Evolutionary conservation across 2,888 invertebrate genomes (phyloP).

Genomic region (Dryobotodes eremita): DNA sequence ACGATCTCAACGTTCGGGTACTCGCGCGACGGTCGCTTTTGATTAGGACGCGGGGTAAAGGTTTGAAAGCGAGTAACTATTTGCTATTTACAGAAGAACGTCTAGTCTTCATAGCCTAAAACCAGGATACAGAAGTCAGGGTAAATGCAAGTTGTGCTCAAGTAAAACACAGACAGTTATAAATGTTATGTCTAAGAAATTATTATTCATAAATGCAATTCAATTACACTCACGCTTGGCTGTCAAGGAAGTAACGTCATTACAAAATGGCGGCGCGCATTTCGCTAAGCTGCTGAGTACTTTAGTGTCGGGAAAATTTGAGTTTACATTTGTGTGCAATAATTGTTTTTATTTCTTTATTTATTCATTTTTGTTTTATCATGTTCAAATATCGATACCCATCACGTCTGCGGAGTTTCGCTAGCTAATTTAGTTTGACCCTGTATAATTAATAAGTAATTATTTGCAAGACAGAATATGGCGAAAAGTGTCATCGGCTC

Average conservation of each 20-base stretch:
- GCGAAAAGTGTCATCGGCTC: too few relatives aligned
- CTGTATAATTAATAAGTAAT: too few relatives aligned
- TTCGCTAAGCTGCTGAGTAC: constrained; percentile 37
- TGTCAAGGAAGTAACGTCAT: constrained; percentile 35
- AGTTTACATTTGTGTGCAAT: constrained; percentile 19
- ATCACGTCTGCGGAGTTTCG: too few relatives aligned
- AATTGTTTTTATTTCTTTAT: neutral
- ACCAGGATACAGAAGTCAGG: neutral
- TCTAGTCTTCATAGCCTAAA: neutral
- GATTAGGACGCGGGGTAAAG: too few relatives aligned
- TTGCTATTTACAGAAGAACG: too few relatives aligned
- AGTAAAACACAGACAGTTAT: constrained; percentile 14
- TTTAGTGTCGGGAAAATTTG: constrained; percentile 10
- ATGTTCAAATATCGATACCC: too few relatives aligned
- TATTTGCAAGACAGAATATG: too few relatives aligned
- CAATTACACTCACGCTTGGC: constrained; percentile 43
- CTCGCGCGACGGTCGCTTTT: too few relatives aligned
- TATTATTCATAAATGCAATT: constrained; percentile 58
- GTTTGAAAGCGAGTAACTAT: too few relatives aligned
- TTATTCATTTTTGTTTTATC: too few relatives aligned
- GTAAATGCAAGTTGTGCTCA: neutral
- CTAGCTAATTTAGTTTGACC: too few relatives aligned
- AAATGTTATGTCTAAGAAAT: constrained; percentile 28
- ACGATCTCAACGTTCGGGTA: too few relatives aligned
- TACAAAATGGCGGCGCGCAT: constrained; percentile 37